Percentiles rank a stretch among this genome's conserved stretches.
Conservation (phyloP, 64 coral and sea anemone species). For the Orbicella faveolata region DNA sequence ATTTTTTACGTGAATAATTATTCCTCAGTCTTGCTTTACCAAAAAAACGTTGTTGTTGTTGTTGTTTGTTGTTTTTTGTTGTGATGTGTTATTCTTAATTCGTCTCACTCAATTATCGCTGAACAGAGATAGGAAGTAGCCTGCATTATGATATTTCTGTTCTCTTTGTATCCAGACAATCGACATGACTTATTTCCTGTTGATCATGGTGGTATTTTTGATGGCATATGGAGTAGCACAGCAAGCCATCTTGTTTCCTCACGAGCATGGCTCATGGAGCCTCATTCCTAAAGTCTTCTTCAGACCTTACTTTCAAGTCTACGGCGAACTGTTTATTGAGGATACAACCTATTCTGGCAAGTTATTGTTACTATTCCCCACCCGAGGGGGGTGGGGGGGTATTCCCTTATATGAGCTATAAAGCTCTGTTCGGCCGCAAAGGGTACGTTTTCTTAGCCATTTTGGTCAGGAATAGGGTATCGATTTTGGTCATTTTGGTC, state of each 20-base stretch:
- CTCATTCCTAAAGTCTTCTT: conserved; percentile 69
- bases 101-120: too few species aligned
- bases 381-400: background rate
- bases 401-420: too few species aligned
- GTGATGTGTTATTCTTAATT: too few species aligned
- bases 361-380: background rate
- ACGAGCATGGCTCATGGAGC: conserved; percentile 50
- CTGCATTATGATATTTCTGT: background rate
- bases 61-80: too few species aligned
- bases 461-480: too few species aligned
- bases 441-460: too few species aligned
- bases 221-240: conserved; percentile 86
- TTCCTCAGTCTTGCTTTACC: too few species aligned
- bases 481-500: too few species aligned
- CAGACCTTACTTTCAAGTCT: conserved; percentile 87
- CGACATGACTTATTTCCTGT: conserved; percentile 79
- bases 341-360: conserved; percentile 19
- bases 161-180: conserved; percentile 50
- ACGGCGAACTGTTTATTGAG: conserved; percentile 84
- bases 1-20: too few species aligned
- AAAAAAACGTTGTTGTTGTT: too few species aligned
- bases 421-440: too few species aligned
- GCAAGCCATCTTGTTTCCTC: conserved; percentile 75
- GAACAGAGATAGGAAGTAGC: background rate
- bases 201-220: conserved; percentile 86